Percentiles rank a stretch among this genome's conserved stretches.
phyloP scores from a whole-genome alignment of 1,140 invertebrate genomes.

The Argopecten irradians region DNA sequence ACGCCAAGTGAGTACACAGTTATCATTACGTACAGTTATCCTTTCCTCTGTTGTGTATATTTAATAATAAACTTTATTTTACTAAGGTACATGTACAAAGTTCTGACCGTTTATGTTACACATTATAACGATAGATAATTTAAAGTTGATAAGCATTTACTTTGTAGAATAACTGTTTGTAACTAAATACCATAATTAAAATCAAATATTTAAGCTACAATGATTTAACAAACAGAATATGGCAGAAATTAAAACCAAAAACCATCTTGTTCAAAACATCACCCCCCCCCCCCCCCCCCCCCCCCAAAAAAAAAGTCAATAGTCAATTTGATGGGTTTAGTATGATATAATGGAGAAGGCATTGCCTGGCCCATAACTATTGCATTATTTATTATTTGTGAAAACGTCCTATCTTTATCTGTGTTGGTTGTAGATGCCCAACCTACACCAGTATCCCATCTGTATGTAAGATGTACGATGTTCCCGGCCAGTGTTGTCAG shows the following conservation, averaged over 20 bases:
- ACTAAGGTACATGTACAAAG: not conserved
- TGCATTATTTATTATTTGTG: not conserved
- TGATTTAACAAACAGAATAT: too few relatives aligned
- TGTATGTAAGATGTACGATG: conserved; percentile 51
- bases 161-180: too few relatives aligned
- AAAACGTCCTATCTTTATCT: not conserved
- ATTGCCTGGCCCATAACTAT: not conserved
- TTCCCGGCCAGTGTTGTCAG: conserved; percentile 61
- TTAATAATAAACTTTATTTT: not conserved
- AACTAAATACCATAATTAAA: too few relatives aligned
- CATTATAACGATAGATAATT: too few relatives aligned
- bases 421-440: conserved; percentile 55
- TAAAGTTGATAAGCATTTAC: too few relatives aligned
- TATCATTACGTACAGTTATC: not conserved
- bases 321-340: not conserved
- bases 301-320: too few relatives aligned
- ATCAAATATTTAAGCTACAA: too few relatives aligned
- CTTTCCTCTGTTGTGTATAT: not conserved
- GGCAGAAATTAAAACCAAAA: not conserved
- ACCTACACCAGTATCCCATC: conserved; percentile 58
- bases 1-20: conserved; percentile 51
- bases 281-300: too few relatives aligned
- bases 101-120: too few relatives aligned
- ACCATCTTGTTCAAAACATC: too few relatives aligned
- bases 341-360: not conserved